Evolutionary conservation across 2,888 invertebrate species (phyloP).

Genomic region (Orchesella flavescens): DNA sequence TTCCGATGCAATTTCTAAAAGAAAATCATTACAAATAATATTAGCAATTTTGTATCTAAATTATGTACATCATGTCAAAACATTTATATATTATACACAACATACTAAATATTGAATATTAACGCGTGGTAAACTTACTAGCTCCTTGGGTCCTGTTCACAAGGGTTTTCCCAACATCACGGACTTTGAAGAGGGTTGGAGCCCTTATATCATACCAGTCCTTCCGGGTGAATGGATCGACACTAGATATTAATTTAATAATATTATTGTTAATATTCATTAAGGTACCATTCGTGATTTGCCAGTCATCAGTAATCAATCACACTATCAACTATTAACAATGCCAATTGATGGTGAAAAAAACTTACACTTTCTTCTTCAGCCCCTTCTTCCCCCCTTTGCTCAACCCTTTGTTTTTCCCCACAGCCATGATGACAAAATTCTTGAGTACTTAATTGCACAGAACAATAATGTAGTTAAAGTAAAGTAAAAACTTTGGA

Average conservation of each 20-base stretch:
- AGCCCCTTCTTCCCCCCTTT: constrained; percentile 99
- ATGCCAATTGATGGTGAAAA: no score
- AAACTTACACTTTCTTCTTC: constrained; percentile 99
- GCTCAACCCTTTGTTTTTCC: constrained; percentile 96
- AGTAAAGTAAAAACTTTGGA: no score
- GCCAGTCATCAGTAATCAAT: no score
- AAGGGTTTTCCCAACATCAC: constrained; percentile 97
- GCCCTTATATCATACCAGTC: constrained; percentile 99
- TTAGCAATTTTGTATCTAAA: no score
- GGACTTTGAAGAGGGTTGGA: constrained; percentile 96
- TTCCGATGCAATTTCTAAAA: constrained; percentile 91
- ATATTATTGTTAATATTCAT: no score
- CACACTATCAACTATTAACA: no score
- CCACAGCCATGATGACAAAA: constrained; percentile 86
- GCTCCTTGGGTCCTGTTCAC: constrained; percentile 97
- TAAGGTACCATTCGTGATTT: no score
- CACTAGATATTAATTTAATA: constrained; percentile 77
- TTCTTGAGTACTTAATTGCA: no score
- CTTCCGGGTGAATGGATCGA: constrained; percentile 99
- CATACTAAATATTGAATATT: not conserved
- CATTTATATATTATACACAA: not conserved
- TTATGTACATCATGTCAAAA: constrained; percentile 7
- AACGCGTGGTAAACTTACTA: constrained; percentile 75
- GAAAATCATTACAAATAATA: no score
- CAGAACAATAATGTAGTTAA: no score